Evolutionary conservation across 2,888 invertebrate species (phyloP), one percentile per base, ranked within the genome.

Genomic region (Timema cristinae): DNA sequence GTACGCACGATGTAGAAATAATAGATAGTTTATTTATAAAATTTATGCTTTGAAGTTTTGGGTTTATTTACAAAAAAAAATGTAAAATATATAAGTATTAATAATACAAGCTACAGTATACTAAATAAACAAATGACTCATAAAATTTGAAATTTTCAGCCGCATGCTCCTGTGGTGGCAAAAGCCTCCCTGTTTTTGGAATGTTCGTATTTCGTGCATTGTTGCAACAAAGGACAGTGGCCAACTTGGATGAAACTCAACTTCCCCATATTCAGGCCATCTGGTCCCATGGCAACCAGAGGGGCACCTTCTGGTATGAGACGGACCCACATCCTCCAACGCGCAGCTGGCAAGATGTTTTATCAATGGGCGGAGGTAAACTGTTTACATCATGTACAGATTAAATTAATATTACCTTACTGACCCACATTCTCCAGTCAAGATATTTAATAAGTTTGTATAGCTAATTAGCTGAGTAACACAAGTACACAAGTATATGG

Each of bases 151-250:
- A 32, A 32, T 32, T 83, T 83, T 61, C 81, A 94, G 90, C 93
- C 98, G 50, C 92, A 97, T 81, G 96, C 98, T 0, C 97, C 98
- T 0, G 91, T 98, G 0, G 92, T 98, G 0, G 90, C 97, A 0
- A 86, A 98, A 80, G 98, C 99, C 6, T 91, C 95, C 0, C 87
- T 98, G 70, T 84, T 98, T 8, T 82, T 99, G 74, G 99, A 99
- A 83, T 98, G 98, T 81, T 93, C 97, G 0, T 92, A 97, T 81
- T 93, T 98, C 77, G 98, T 99, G 2, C 97, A 98, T 80, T 90
- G 95, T 76, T 99, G 99, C 82, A 99, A 98, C 82, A 94, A 95
- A 80, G 98, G 98, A 0, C 95, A 97, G 77, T 99, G 99, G 99
- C 98, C 99, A 0, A 89, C 91, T 71, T 99, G 99, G 98, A 93